These are phyloP conservation scores for Lepidostoma basale DNA, from an alignment of 1,140 invertebrate genomes.

Conservation along the genomic window DNA sequence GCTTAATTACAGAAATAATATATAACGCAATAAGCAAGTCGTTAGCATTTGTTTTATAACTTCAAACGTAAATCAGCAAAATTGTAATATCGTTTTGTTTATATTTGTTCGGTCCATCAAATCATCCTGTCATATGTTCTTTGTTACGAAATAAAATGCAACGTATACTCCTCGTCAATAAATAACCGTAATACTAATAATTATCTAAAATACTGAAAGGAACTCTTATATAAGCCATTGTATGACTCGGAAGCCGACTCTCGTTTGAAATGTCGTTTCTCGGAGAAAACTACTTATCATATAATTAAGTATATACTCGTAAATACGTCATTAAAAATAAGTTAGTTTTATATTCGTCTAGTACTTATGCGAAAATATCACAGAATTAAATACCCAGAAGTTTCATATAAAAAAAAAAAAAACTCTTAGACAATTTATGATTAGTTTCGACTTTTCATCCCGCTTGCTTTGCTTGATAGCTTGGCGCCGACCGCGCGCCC, in stretches of 20 bases:
- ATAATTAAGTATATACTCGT: no score
- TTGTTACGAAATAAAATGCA: neutral
- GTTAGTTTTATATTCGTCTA: neutral
- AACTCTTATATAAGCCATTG: conserved; percentile 27
- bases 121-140: no score
- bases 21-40: no score
- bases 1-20: no score
- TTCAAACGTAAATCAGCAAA: no score
- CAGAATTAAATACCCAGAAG: conserved; percentile 19
- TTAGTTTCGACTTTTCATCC: neutral
- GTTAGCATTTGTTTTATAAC: no score
- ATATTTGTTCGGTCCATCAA: no score
- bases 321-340: conserved; percentile 11
- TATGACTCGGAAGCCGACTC: neutral
- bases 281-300: no score
- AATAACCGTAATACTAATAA: neutral
- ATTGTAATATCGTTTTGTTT: no score
- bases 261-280: neutral
- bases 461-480: neutral
- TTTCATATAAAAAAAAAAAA: conserved; percentile 12
- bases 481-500: neutral
- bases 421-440: neutral
- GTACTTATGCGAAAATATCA: conserved; percentile 14
- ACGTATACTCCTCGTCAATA: neutral
- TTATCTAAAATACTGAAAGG: conserved; percentile 12